These are phyloP conservation scores for Tribolium madens DNA, from an alignment of 1,140 invertebrate species.

Conservation along the genomic window DNA sequence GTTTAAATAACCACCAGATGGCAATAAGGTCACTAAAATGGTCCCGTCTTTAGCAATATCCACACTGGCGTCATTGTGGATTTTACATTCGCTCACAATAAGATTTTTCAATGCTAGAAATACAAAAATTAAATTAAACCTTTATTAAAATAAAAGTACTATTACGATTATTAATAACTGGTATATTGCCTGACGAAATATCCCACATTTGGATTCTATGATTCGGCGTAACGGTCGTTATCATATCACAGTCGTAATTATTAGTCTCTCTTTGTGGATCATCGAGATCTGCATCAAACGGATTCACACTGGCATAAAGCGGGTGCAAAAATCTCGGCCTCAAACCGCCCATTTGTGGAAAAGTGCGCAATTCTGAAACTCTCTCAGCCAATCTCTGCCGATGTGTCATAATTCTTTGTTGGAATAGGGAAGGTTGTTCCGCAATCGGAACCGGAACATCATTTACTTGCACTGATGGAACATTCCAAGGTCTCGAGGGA, in stretches of 20 bases:
- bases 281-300: conserved; percentile 64
- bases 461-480: conserved; percentile 73
- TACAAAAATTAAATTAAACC: conserved; percentile 9
- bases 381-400: conserved; percentile 56
- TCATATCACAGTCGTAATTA: conserved; percentile 61
- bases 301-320: conserved; percentile 62
- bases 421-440: conserved; percentile 43
- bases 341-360: conserved; percentile 56
- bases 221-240: conserved; percentile 66
- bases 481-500: conserved; percentile 60
- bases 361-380: conserved; percentile 54
- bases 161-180: conserved; percentile 81
- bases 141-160: conserved; percentile 37
- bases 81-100: conserved; percentile 84
- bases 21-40: conserved; percentile 81
- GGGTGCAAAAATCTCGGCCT: conserved; percentile 65
- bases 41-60: conserved; percentile 85
- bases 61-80: conserved; percentile 89
- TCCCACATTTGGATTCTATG: conserved; percentile 89
- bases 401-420: conserved; percentile 46
- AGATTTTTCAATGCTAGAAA: conserved; percentile 79
- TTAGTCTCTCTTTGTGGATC: conserved; percentile 63
- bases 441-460: conserved; percentile 68
- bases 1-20: conserved; percentile 72
- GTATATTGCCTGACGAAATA: conserved; percentile 77